These are phyloP conservation scores for Tanypteryx hageni DNA, from an alignment of 2,888 invertebrate genomes.

Conservation along the genomic window DNA sequence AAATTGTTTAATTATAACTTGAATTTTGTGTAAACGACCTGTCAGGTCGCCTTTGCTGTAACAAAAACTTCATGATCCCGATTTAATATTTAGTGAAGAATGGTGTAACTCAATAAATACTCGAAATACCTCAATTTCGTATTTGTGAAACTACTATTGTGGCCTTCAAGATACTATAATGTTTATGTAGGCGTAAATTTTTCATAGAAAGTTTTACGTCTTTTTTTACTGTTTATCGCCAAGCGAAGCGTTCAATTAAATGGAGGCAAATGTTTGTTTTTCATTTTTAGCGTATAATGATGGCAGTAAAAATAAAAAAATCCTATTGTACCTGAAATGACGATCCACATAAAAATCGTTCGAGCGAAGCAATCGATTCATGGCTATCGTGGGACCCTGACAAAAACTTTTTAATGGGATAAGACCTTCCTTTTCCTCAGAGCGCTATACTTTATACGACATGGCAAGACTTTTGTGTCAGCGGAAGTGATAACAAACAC, in stretches of 20 bases:
- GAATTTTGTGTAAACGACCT: too few relatives aligned
- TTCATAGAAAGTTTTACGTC: neutral
- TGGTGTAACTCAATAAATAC: too few relatives aligned
- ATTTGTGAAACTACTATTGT: neutral
- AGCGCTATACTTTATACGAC: neutral
- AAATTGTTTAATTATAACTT: too few relatives aligned
- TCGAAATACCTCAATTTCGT: too few relatives aligned
- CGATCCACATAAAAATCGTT: constrained; percentile 2
- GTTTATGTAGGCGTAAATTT: neutral
- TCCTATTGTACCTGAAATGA: neutral
- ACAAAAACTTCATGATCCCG: too few relatives aligned
- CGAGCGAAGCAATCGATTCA: neutral
- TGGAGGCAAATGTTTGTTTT: neutral
- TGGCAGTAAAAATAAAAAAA: neutral
- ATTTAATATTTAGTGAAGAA: too few relatives aligned
- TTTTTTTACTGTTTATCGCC: neutral
- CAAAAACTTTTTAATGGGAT: neutral
- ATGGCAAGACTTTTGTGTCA: neutral
- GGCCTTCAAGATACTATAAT: neutral
- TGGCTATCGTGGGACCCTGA: neutral
- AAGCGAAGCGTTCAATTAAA: constrained; percentile 5
- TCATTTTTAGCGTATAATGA: neutral
- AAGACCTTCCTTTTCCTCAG: neutral
- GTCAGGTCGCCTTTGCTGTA: too few relatives aligned
- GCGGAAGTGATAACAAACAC: constrained; percentile 4